A percentile compares a stretch with the other conserved stretches of the same genome.
Evolutionary conservation across 2,113 vertebrate species (phyloP).

Genomic region (Notarius quadriscutis): DNA sequence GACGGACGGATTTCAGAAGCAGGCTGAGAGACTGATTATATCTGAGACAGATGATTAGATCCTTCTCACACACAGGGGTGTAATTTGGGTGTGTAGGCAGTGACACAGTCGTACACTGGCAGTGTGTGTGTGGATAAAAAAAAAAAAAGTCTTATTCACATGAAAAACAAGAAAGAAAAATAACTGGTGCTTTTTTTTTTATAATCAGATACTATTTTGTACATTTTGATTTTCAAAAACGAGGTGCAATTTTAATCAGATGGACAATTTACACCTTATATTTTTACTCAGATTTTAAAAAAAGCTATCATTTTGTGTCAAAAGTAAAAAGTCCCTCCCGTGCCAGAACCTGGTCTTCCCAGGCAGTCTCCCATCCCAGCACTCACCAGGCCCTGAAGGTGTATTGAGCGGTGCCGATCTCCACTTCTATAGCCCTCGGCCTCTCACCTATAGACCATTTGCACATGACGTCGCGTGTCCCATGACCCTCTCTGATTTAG

Average conservation of each 20-base stretch:
- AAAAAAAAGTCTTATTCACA: not conserved
- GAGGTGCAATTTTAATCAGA: not conserved
- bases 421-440: too few species aligned
- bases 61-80: not conserved
- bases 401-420: too few species aligned
- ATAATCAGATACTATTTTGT: not conserved
- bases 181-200: not conserved
- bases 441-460: too few species aligned
- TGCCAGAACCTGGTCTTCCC: too few species aligned
- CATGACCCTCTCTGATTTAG: too few species aligned
- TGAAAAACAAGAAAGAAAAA: not conserved
- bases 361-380: too few species aligned
- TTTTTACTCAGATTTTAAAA: not conserved
- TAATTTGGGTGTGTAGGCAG: not conserved
- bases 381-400: too few species aligned
- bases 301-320: too few species aligned
- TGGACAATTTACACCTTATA: not conserved
- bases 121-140: too few species aligned
- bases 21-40: conserved; percentile 28
- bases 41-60: conserved; percentile 24
- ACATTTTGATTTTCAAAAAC: too few species aligned
- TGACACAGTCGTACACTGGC: not conserved
- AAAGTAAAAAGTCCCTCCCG: too few species aligned
- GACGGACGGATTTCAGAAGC: conserved; percentile 5
- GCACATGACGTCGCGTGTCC: too few species aligned